phyloP scores from a whole-genome alignment of 2,888 invertebrate species.

The Nephrocerus scutellatus region DNA sequence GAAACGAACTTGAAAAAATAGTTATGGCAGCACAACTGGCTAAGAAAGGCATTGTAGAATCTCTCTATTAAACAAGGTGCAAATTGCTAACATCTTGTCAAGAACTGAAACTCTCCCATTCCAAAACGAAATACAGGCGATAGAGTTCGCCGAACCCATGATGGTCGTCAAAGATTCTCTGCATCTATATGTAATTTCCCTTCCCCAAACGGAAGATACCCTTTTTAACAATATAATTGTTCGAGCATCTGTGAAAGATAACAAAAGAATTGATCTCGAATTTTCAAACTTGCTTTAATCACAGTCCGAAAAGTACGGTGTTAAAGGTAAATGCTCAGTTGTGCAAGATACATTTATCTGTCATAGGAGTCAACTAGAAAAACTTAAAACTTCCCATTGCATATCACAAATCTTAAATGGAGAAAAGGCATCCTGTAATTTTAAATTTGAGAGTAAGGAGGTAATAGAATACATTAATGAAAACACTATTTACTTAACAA shows the following conservation, averaged over 20 bases:
- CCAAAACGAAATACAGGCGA: slow-evolving; percentile 11
- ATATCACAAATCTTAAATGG: no score
- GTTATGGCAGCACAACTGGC: slow-evolving; percentile 3
- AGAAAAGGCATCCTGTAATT: no score
- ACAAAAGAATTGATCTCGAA: slow-evolving; percentile 4
- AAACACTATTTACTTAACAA: no score
- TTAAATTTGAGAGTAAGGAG: no score
- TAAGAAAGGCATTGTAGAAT: slow-evolving; percentile 13
- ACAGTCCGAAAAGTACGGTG: slow-evolving; percentile 1
- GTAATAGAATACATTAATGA: no score
- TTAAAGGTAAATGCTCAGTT: no score
- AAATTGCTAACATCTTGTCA: slow-evolving; percentile 11
- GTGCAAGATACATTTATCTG: no score
- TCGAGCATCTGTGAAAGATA: slow-evolving; percentile 6
- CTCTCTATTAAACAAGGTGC: slow-evolving; percentile 10
- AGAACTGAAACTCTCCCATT: slow-evolving; percentile 12
- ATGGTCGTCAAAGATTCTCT: slow-evolving; percentile 8
- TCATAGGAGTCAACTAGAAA: no score
- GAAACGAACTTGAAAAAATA: slow-evolving; percentile 5
- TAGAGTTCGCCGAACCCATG: slow-evolving; percentile 15
- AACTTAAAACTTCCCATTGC: no score
- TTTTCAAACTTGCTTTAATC: slow-evolving; percentile 6
- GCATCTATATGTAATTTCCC: slow-evolving; percentile 7
- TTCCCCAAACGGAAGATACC: slow-evolving; percentile 6
- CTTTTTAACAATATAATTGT: slow-evolving; percentile 6